Percentiles rank a stretch among this genome's conserved stretches.
These are phyloP conservation scores for Apodemus agrarius DNA, from an alignment of 2,797 vertebrate species.

Conservation along the genomic window DNA sequence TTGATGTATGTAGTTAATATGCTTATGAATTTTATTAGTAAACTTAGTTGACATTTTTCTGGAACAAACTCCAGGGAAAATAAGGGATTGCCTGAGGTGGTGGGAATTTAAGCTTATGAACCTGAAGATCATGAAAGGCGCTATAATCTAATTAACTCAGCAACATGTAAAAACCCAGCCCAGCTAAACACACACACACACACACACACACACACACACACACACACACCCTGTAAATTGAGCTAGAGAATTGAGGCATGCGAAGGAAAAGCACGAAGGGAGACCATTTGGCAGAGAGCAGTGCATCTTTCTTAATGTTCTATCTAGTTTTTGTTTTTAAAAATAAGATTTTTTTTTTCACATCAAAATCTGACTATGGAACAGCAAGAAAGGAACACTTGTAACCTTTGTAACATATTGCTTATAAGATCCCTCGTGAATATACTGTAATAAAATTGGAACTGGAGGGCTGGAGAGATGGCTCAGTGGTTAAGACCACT, in stretches of 20 bases:
- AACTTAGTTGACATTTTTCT: background rate
- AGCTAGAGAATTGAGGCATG: background rate
- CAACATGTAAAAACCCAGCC: background rate
- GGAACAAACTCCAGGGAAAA: conserved; percentile 33
- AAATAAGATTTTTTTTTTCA: conserved; percentile 63
- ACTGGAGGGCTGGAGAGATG: background rate
- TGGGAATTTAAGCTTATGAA: conserved; percentile 9
- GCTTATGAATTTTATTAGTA: background rate
- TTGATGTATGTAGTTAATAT: background rate
- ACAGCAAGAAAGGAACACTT: conserved; percentile 23
- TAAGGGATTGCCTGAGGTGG: background rate
- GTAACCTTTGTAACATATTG: background rate
- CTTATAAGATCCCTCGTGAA: background rate
- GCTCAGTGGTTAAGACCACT: no score
- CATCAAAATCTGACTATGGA: conserved; percentile 32
- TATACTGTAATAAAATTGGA: background rate
- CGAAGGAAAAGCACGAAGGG: conserved; percentile 32
- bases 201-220: background rate
- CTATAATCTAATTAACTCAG: background rate
- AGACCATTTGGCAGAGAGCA: conserved; percentile 28
- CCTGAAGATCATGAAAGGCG: conserved; percentile 12
- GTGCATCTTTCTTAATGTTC: background rate
- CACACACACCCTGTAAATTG: background rate
- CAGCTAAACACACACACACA: background rate
- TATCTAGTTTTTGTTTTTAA: background rate